These are phyloP conservation scores for Callospermophilus lateralis DNA, from an alignment of 2,113 vertebrate genomes.

Conservation along the genomic window DNA sequence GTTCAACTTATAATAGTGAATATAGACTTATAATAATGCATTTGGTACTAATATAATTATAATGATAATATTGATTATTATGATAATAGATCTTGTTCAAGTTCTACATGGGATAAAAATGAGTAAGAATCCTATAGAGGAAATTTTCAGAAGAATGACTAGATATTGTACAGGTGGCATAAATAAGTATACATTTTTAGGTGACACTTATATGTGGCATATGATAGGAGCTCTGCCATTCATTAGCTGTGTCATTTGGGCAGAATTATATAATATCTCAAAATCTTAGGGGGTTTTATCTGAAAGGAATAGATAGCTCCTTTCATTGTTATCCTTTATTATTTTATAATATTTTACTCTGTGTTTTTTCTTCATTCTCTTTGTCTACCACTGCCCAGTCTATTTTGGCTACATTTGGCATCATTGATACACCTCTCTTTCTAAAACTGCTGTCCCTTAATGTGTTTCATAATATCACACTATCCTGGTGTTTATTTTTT, in stretches of 20 bases:
- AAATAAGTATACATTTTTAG: background rate
- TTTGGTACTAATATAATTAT: constrained; percentile 52
- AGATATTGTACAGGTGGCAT: background rate
- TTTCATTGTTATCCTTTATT: background rate
- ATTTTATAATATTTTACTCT: background rate
- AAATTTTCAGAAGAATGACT: background rate
- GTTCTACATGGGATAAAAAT: background rate
- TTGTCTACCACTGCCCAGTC: background rate
- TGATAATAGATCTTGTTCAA: constrained; percentile 52
- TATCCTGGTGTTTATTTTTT: background rate
- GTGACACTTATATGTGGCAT: background rate
- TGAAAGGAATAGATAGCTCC: background rate
- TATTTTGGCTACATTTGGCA: background rate
- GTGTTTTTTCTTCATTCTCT: background rate
- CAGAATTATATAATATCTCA: background rate
- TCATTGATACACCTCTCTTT: background rate
- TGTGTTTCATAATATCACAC: background rate
- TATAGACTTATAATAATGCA: constrained; percentile 1
- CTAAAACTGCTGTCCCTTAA: background rate
- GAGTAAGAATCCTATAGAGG: background rate
- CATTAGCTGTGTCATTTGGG: background rate
- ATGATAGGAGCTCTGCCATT: background rate
- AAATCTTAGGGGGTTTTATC: background rate
- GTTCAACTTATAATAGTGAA: constrained; percentile 47
- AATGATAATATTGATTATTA: background rate